Base-by-base conservation (phyloP, 2,888 invertebrate genomes). In the Adela reaumurella region DNA sequence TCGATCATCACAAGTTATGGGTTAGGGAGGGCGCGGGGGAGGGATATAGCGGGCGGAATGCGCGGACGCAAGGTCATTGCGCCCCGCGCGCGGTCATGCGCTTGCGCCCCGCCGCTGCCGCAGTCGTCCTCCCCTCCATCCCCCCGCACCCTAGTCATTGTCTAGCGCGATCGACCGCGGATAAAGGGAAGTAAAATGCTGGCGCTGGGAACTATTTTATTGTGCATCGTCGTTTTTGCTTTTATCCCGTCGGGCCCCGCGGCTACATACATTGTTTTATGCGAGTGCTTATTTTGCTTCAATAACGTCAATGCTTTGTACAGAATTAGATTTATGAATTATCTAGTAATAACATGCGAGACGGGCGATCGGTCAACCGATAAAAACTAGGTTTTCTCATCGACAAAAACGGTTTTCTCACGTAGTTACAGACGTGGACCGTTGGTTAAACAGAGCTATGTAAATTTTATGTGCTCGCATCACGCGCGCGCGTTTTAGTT, bases 81-180 rank as follows among this genome's bases (percentile, higher is more conserved):
- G 76, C 77, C 72, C 74, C 24, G 28, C 68, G 73, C 74, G 73
- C 78, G 78, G 78, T 78, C 78, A 78, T 74, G 74, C 69, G 70
- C 76, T 65, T 65, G 64, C 66, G 61, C 64, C 65, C 61, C 62
- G 59, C 58, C 55, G 60, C 58, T 56, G 55, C 48, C 49, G 49
- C 57, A 56, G 62, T n/a, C 62, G 58, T 53, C 58, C 50, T 52
- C 58, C 49, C 57, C 54, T 56, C 55, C 54, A 53, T 55, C 55
- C 55, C 64, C 51, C 65, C 64, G 69, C 55, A 55, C 64, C 51
- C 65, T 64, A 69, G 67, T 68, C 68, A 74, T 74, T 73, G 70
- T 72, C 72, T 73, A 71, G 67, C 60, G 59, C 67, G 74, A 76
- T 74, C 68, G 67, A 17, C 67, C 68, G 64, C 67, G 70, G 76